Evolutionary conservation across 2,113 vertebrate genomes (phyloP).

Genomic region (Xiphophorus maculatus): DNA sequence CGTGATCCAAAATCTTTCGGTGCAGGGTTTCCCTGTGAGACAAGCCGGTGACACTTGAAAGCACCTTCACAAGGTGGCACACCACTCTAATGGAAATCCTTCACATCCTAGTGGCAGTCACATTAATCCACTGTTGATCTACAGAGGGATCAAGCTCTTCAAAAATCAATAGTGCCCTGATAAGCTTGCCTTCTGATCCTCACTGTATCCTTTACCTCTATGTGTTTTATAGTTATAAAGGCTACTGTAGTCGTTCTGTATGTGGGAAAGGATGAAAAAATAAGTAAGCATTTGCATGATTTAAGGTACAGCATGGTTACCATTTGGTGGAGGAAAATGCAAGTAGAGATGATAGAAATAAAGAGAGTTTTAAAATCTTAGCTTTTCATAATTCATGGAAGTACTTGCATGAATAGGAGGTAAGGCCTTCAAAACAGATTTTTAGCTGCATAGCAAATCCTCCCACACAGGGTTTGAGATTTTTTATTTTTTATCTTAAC

Average conservation of each 20-base stretch:
- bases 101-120: slow-evolving; percentile 46
- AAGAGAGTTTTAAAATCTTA: neutral
- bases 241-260: slow-evolving; percentile 18
- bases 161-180: slow-evolving; percentile 70
- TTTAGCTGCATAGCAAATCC: too few relatives aligned
- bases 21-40: slow-evolving; percentile 10
- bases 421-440: too few relatives aligned
- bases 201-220: slow-evolving; percentile 52
- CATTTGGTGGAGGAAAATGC: neutral
- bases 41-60: slow-evolving; percentile 40
- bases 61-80: slow-evolving; percentile 34
- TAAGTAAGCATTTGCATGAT: slow-evolving; percentile 22
- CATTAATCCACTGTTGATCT: slow-evolving; percentile 77
- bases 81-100: slow-evolving; percentile 46
- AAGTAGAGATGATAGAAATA: neutral
- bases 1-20: slow-evolving; percentile 13
- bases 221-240: slow-evolving; percentile 35
- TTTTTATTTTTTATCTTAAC: too few relatives aligned
- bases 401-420: too few relatives aligned
- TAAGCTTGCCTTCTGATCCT: slow-evolving; percentile 55
- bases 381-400: too few relatives aligned
- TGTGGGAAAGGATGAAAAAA: slow-evolving; percentile 8
- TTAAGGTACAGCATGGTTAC: slow-evolving; percentile 4
- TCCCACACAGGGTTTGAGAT: too few relatives aligned
- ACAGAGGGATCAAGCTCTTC: slow-evolving; percentile 63